Conservation (phyloP, 2,797 vertebrate genomes). For the Clarias laeviceps region DNA sequence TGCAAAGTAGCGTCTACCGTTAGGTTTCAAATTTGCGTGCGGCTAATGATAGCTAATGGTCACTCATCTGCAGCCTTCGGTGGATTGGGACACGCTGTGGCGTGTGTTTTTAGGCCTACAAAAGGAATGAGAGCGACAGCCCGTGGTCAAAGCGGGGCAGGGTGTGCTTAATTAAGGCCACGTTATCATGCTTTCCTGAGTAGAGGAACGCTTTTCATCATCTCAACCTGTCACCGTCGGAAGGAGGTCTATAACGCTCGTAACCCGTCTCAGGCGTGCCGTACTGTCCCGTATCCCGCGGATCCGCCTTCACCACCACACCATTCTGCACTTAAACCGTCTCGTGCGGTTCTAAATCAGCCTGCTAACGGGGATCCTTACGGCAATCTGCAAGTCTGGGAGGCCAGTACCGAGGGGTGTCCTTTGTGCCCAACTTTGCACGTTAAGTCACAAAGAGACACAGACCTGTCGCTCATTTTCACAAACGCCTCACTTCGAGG, state of each 20-base stretch:
- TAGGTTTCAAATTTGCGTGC: slow-evolving; percentile 36
- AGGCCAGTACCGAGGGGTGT: background rate
- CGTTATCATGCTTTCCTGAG: slow-evolving; percentile 26
- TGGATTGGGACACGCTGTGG: slow-evolving; percentile 45
- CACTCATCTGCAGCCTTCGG: slow-evolving; percentile 42
- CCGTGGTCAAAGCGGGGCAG: slow-evolving; percentile 15
- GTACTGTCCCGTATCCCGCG: slow-evolving; percentile 25
- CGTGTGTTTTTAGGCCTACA: slow-evolving; percentile 51
- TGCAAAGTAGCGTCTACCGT: slow-evolving; percentile 28
- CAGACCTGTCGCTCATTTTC: background rate
- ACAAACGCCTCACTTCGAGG: background rate
- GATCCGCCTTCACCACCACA: background rate
- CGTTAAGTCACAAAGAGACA: background rate
- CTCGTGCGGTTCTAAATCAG: background rate
- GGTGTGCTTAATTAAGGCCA: slow-evolving; percentile 11
- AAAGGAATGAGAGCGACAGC: slow-evolving; percentile 31
- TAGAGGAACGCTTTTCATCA: slow-evolving; percentile 47
- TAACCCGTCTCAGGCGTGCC: slow-evolving; percentile 12
- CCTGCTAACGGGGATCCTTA: background rate
- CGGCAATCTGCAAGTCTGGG: background rate
- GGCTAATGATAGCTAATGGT: slow-evolving; percentile 45
- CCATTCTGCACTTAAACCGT: background rate
- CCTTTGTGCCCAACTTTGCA: slow-evolving; percentile 31
- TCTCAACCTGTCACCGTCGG: slow-evolving; percentile 37
- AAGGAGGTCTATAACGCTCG: slow-evolving; percentile 22